Percentiles rank a stretch among this genome's conserved stretches.
These are phyloP conservation scores for Kradibia gibbosae DNA, from an alignment of 1,140 invertebrate genomes.

Conservation along the genomic window DNA sequence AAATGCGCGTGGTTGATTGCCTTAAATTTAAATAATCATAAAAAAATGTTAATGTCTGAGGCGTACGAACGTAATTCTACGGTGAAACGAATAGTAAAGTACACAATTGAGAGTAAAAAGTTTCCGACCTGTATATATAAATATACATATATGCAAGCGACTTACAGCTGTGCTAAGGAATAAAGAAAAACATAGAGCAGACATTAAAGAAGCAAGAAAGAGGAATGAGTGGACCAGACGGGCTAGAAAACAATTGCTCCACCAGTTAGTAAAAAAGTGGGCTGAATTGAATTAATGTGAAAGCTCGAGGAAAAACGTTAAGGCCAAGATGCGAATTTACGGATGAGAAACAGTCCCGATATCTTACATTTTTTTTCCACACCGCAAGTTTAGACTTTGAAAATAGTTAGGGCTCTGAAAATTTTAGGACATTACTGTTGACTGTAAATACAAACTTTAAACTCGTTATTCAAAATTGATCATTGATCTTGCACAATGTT, in stretches of 20 bases:
- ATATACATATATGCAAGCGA: neutral
- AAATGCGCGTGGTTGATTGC: slow-evolving; percentile 54
- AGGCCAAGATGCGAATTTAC: slow-evolving; percentile 55
- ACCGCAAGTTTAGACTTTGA: neutral
- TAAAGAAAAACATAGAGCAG: slow-evolving; percentile 35
- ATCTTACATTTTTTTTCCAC: neutral
- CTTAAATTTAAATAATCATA: slow-evolving; percentile 68
- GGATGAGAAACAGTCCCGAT: neutral
- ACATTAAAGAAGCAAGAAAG: neutral
- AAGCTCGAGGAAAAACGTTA: slow-evolving; percentile 56
- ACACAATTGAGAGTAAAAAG: neutral
- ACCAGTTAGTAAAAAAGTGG: slow-evolving; percentile 39
- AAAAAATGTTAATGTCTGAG: slow-evolving; percentile 64
- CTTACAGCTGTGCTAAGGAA: neutral
- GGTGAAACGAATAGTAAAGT: slow-evolving; percentile 61
- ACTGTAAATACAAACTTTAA: slow-evolving; percentile 25
- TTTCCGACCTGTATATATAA: neutral
- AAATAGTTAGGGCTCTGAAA: neutral
- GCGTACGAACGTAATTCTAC: slow-evolving; percentile 60
- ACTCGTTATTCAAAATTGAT: neutral
- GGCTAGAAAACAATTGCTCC: slow-evolving; percentile 51
- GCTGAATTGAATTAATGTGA: slow-evolving; percentile 63
- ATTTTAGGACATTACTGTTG: too few species aligned
- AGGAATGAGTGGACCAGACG: slow-evolving; percentile 44
- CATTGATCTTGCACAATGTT: slow-evolving; percentile 3